Evolutionary conservation across 2,888 invertebrate species (phyloP), one percentile per base, ranked within the genome.

Genomic region (Eristalis tenax): DNA sequence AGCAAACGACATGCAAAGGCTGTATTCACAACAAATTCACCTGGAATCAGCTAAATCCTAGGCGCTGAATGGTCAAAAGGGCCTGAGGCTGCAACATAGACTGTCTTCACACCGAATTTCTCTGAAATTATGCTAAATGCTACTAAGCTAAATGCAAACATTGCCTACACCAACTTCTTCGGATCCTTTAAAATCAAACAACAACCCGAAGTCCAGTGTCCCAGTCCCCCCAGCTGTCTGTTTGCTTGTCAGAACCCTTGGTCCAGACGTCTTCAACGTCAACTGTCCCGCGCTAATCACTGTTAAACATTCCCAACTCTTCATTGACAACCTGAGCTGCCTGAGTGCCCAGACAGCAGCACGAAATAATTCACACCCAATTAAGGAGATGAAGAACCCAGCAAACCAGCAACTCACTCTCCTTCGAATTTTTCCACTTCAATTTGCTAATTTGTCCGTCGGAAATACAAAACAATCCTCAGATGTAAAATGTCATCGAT

Each of bases 371-470:
- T 4, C 56, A 50, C 63, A 78, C 63, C 64, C 74, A 86, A 86
- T 86, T 86, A 86, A 43, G 69, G 65, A 35, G 22, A 75, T 38
- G 11, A 82, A n/a, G 10, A 18, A 26, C 26, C 13, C 15, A 59
- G 26, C 26, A 23, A 59, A 3, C 26, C 26, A n/a, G n/a, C n/a
- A n/a, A n/a, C 66, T 61, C 59, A 11, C 38, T 61, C 61, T 80
- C 26, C 23, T 59, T 26, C 15, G 68, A 70, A 69, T 81, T 66
- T 66, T 83, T 83, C 83, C 75, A 68, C 83, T 80, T 83, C 79
- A 79, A 76, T 83, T 73, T 76, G 76, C 76, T 87, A 79, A 87
- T 87, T 87, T 83, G 82, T 75, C n/a, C 79, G 73, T 73, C 50
- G 68, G 57, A 68, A 68, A 76, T 50, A 83, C 61, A 66, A 78